These are phyloP conservation scores for Nycticorax nycticorax DNA, from an alignment of 2,113 vertebrate species.

Conservation along the genomic window DNA sequence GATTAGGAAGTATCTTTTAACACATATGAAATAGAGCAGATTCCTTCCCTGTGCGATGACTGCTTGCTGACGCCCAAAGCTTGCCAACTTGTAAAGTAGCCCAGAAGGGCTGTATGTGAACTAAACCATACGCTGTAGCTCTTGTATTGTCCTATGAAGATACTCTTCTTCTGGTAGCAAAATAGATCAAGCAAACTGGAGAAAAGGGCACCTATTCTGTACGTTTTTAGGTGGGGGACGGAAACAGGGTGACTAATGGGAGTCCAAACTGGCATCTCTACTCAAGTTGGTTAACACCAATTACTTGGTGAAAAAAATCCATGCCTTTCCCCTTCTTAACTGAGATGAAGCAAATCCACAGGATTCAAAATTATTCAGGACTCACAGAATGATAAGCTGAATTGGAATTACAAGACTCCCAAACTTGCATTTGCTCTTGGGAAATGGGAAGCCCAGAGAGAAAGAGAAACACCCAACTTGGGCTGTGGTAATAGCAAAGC, in stretches of 20 bases:
- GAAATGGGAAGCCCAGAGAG: not conserved
- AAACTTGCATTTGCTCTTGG: slow-evolving; percentile 4
- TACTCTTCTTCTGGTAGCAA: not conserved
- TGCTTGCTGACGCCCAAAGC: not conserved
- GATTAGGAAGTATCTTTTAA: slow-evolving; percentile 32
- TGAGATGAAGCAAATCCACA: not conserved
- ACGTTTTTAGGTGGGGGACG: not conserved
- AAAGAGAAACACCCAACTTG: not conserved
- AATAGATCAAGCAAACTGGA: not conserved
- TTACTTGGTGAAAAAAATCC: not conserved
- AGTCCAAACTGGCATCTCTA: not conserved
- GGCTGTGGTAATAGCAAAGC: not conserved
- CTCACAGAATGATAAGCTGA: not conserved
- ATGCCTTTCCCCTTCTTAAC: not conserved
- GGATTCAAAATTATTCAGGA: not conserved
- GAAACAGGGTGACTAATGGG: not conserved
- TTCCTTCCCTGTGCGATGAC: not conserved
- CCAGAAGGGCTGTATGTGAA: not conserved
- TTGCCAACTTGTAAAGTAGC: slow-evolving; percentile 35
- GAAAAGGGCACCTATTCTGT: not conserved
- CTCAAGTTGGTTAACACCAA: not conserved
- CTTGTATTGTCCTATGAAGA: not conserved
- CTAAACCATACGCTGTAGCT: not conserved
- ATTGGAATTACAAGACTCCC: not conserved
- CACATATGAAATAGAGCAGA: not conserved